These are phyloP conservation scores for Luidia sarsii DNA, from an alignment of 53 echinoderm and acorn worm genomes.

Conservation along the genomic window DNA sequence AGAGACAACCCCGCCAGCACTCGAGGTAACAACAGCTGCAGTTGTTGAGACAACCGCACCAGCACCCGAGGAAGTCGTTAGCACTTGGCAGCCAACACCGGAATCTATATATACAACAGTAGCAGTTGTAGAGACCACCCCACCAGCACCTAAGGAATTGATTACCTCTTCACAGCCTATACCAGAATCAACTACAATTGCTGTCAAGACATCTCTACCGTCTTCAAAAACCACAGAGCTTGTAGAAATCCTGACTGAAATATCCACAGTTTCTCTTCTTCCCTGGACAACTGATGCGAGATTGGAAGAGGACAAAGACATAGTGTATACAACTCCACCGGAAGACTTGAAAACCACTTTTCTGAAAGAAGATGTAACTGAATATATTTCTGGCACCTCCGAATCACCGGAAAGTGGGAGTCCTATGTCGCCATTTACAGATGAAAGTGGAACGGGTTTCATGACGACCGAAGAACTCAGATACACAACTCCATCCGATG, in stretches of 20 bases:
- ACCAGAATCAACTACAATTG: neutral
- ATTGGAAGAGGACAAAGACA: neutral
- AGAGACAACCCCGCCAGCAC: too few species aligned
- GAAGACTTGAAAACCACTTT: neutral
- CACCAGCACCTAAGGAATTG: neutral
- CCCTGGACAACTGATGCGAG: neutral
- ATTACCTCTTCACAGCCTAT: neutral
- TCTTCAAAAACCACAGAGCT: neutral
- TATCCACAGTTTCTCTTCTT: neutral
- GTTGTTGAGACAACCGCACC: too few species aligned
- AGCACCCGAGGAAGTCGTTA: too few species aligned
- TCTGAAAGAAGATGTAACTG: neutral
- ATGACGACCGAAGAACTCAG: neutral
- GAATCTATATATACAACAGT: too few species aligned
- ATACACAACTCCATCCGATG: slow-evolving; percentile 1
- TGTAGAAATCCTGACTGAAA: neutral
- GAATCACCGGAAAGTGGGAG: neutral
- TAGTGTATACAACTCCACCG: neutral
- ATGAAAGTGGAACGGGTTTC: neutral
- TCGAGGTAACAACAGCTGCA: too few species aligned
- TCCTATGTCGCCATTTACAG: too few species aligned
- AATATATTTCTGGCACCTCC: neutral
- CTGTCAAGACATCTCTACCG: neutral
- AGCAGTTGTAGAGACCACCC: too few species aligned
- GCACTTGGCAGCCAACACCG: too few species aligned